A percentile compares a stretch with the other conserved stretches of the same genome.
phyloP scores from a whole-genome alignment of 2,797 vertebrate species.

The Lagodon rhomboides region DNA sequence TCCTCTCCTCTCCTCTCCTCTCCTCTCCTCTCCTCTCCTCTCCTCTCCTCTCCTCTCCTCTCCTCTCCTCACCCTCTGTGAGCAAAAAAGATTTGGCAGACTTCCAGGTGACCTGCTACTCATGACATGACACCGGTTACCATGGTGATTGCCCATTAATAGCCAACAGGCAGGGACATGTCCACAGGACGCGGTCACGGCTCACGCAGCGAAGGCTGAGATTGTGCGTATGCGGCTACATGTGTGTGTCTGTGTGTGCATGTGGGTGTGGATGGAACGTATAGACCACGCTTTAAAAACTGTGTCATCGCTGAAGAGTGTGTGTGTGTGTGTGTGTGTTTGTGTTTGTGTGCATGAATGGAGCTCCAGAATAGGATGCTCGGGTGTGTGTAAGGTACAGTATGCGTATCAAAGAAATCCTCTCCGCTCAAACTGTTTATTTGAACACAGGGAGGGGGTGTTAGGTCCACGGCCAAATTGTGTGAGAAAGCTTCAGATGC shows the following conservation, averaged over 20 bases:
- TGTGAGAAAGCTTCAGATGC: conserved; percentile 65
- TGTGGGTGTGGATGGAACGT: conserved; percentile 49
- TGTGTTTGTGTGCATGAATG: conserved; percentile 33
- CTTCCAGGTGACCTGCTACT: conserved; percentile 82
- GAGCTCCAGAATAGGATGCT: conserved; percentile 46
- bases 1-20: conserved; percentile 10
- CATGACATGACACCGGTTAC: conserved; percentile 80
- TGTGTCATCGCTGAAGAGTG: conserved; percentile 22
- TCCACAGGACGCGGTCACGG: conserved; percentile 65
- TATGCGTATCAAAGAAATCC: conserved; percentile 41
- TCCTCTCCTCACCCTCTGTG: conserved; percentile 9
- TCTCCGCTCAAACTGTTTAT: conserved; percentile 55
- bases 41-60: conserved; percentile 1
- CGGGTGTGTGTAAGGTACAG: conserved; percentile 45
- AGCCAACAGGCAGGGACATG: conserved; percentile 76
- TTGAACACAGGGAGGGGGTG: conserved; percentile 59
- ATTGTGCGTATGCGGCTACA: conserved; percentile 16
- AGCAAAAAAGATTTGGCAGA: conserved; percentile 57
- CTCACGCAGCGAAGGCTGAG: conserved; percentile 47
- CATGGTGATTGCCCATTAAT: conserved; percentile 84
- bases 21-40: conserved; percentile 11
- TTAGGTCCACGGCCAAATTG: conserved; percentile 65
- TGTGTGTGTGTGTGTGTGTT: conserved; percentile 9
- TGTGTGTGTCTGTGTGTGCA: conserved; percentile 25
- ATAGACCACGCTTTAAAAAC: conserved; percentile 40